Conservation (phyloP, 2,888 invertebrate species). For the Apantesis nais region DNA sequence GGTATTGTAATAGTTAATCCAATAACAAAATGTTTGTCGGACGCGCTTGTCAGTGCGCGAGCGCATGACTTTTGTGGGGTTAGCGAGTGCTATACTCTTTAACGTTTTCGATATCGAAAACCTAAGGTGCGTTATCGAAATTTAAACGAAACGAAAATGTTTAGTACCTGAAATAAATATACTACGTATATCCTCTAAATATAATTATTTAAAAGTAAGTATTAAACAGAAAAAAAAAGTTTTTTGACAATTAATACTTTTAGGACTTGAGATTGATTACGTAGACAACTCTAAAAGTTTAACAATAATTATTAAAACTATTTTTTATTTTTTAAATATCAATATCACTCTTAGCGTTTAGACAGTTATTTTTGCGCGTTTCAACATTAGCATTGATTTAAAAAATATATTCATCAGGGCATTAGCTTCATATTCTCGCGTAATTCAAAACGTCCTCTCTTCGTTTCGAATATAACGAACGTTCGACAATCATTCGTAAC, state of each 20-base stretch:
- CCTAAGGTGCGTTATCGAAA: not conserved
- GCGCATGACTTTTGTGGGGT: constrained; percentile 44
- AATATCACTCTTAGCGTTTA: not conserved
- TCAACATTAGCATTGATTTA: not conserved
- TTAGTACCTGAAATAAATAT: not conserved
- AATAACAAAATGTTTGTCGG: constrained; percentile 56
- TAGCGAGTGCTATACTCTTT: constrained; percentile 5
- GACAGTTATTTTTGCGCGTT: not conserved
- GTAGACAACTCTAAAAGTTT: no score
- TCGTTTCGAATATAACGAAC: not conserved
- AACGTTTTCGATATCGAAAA: constrained; percentile 26
- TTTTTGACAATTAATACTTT: not conserved
- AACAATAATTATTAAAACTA: not conserved
- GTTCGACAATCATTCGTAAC: constrained; percentile 10
- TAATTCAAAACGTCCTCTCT: not conserved
- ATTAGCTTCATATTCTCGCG: not conserved
- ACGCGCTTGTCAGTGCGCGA: constrained; percentile 52
- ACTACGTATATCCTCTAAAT: no score
- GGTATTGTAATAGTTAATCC: constrained; percentile 53
- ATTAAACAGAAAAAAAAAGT: not conserved
- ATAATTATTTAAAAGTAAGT: not conserved
- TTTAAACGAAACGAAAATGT: not conserved
- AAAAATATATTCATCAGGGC: no score
- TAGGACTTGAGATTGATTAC: not conserved
- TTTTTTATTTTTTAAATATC: no score